Evolutionary conservation across 2,797 vertebrate species (phyloP), one percentile per base, ranked within the genome.

Genomic region (Neomorphus geoffroyi): DNA sequence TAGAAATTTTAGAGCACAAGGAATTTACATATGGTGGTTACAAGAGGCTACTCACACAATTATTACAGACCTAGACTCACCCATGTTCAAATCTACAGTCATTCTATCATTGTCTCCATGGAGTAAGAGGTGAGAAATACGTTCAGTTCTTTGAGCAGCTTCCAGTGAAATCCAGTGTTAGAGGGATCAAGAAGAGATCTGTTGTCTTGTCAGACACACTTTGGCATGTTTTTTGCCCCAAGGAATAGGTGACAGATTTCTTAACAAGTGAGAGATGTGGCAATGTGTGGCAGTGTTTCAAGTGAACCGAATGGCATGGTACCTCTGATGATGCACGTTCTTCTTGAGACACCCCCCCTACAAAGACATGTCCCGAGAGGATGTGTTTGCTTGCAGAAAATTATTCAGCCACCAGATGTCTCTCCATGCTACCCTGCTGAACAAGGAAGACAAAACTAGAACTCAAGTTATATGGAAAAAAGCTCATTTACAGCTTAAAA

Each of bases 391-490:
- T 77, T 93, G 94, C 93, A 94, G 90, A 39, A 70, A 92, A 93
- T 39, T 32, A 1, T 95, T 96, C 46, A 93, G 71, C 96, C 96
- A 93, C 66, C 80, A 95, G 93, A 57, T 97, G 96, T 96, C 94
- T 66, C 94, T 94, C 87, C 65, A 17, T 51, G 91, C 74, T 95
- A 24, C 80, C 83, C 71, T 32, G 88, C 80, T 22, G 90, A 93
- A 7, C 45, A 22, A 57, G 51, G 45, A 75, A 64, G 60, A n/a
- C 71, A 74, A 67, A 77, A 30, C n/a, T 90, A 48, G 73, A 39
- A 43, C 67, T 19, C 56, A 3, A 50, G 24, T 11, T 10, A 0
- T 2, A 6, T 3, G 39, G 75, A 33, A 72, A 37, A 37, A 88
- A 86, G 3, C 8, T 74, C 7, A 5, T 85, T 88, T 64, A 7